Base-by-base conservation (phyloP, 2,113 vertebrate genomes). In the Beaufortia kweichowensis region DNA sequence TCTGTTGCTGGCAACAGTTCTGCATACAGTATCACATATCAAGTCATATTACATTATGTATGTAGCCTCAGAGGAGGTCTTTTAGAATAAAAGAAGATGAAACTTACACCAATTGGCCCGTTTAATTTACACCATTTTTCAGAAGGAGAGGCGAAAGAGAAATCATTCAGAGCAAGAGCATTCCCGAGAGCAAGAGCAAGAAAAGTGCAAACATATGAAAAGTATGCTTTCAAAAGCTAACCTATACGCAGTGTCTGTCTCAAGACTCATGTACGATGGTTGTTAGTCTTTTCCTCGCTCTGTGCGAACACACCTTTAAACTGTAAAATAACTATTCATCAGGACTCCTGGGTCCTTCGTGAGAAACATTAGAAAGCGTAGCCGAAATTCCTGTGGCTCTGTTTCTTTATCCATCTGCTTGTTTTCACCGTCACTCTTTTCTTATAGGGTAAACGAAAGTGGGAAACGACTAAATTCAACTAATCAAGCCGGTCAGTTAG, bases 1-100 rank as follows among this genome's bases (percentile, higher is more conserved):
- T 61, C 73, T 72, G 68, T 76, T 85, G 68, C 76, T 41, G 82
- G 82, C 67, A 72, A 79, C 80, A 71, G 78, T 76, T 56, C 17
- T 39, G 4, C 39, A 11, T 21, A 35, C 43, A 53, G 48, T 53
- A 55, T 67, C 10, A 59, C 28, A 79, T 33, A 28, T 39, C 28
- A 67, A 77, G 46, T 26, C 65, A 28, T 59, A 31, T n/a, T 41
- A 71, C 19, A 21, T 35, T 7, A 39, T 35, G 43, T 69, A 28
- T 29, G 17, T 43, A 81, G 46, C 74, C 57, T 72, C 61, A 76
- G 43, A 43, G 66, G 33, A 69, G 60, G 21, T 23, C 23, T 64
- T 78, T 77, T 61, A 75, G 75, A 78, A 80, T 78, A 80, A 81
- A 79, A 71, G 46, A 31, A 53, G 43, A 63, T 35, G 41, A 41